Evolutionary conservation across 2,113 vertebrate species (phyloP), one percentile per base, ranked within the genome.

Genomic region (Crypturellus undulatus): DNA sequence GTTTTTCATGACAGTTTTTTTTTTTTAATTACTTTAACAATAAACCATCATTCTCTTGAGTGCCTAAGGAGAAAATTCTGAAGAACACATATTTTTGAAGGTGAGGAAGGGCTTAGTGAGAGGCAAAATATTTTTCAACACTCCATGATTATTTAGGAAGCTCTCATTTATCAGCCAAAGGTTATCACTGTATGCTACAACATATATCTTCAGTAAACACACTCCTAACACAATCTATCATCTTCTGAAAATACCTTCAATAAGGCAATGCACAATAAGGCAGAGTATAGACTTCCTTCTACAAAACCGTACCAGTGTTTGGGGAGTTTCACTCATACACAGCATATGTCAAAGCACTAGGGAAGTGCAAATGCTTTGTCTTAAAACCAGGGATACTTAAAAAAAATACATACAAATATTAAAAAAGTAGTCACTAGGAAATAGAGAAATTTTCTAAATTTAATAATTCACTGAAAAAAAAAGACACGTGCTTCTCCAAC

Each of bases 221-320:
- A 52, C 7, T 9, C 3, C 10, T 30, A 63, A 73, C 6, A 9
- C 24, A n/a, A 79, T 51, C 59, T 73, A 54, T 1, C 2, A 20
- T 20, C 43, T 36, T 56, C 34, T 68, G 1, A 30, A 68, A 52
- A 19, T 42, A 69, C 60, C 25, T 88, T 54, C 60, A 63, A 12
- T 52, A 68, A 49, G 49, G 49, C 49, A 49, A 49, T 24, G 21
- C 49, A 49, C 49, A 49, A 49, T 49, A 49, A 49, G 11, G 36
- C 12, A 63, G 3, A 0, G 0, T 32, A 14, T 3, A 77, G 18
- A 12, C 11, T 64, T 85, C 25, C 59, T 24, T 18, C 1, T 73
- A 7, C 34, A 80, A 84, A 89, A 64, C 3, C 25, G 42, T 5
- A 62, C 3, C 4, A n/a, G 58, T 30, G 2, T 10, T 4, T 58